Evolutionary conservation across 2,888 invertebrate species (phyloP).

Genomic region (Eristalinus aeneus): DNA sequence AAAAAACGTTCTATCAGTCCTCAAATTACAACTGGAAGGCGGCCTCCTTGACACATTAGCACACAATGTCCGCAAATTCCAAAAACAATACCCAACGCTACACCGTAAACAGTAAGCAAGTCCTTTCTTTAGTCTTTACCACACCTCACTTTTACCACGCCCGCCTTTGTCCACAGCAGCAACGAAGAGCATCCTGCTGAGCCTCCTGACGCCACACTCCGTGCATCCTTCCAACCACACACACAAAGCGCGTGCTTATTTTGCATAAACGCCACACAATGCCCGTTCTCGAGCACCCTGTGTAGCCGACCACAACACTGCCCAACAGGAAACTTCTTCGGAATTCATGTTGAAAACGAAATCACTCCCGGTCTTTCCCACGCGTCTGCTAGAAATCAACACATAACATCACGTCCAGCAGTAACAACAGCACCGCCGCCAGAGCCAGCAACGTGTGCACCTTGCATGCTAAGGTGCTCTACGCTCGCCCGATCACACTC

Average conservation of each 20-base stretch:
- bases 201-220: background rate
- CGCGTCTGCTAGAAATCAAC: constrained; percentile 14
- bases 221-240: constrained; percentile 3
- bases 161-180: background rate
- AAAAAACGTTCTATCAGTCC: too few relatives aligned
- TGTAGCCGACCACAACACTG: background rate
- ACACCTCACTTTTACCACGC: background rate
- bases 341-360: background rate
- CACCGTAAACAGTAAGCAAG: background rate
- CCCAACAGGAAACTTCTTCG: background rate
- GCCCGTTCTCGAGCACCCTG: background rate
- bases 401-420: constrained; percentile 23
- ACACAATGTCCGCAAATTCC: background rate
- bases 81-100: background rate
- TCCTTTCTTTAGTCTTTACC: background rate
- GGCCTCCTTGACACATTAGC: background rate
- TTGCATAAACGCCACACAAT: constrained; percentile 5
- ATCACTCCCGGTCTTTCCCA: constrained; percentile 8
- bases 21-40: background rate
- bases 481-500: background rate
- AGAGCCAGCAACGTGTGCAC: constrained; percentile 19
- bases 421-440: background rate
- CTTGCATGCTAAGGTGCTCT: constrained; percentile 6
- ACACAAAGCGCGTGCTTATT: constrained; percentile 17
- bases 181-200: background rate